Percentiles rank a stretch among this genome's conserved stretches.
These are phyloP conservation scores for Pecten maximus DNA, from an alignment of 2,888 invertebrate genomes.

Conservation along the genomic window DNA sequence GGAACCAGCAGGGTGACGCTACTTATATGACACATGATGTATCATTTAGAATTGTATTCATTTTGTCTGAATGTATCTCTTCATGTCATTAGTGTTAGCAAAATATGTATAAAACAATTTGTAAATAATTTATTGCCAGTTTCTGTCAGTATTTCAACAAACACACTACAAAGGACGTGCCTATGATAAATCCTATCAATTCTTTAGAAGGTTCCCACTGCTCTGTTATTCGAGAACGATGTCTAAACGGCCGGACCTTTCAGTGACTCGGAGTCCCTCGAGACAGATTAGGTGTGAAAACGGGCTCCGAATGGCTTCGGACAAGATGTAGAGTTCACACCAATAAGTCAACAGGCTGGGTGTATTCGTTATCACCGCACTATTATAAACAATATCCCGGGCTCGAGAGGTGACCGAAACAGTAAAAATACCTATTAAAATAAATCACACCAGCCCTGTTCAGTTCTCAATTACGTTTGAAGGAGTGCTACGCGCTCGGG, in stretches of 20 bases:
- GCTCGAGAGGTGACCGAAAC: conserved; percentile 4
- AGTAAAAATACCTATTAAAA: conserved; percentile 45
- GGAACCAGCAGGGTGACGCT: neutral
- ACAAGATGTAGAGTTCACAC: conserved; percentile 32
- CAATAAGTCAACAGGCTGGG: neutral
- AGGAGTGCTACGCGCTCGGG: conserved; percentile 44
- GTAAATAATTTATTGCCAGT: neutral
- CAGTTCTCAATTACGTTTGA: conserved; percentile 46
- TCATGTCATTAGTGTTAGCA: neutral
- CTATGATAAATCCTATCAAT: neutral
- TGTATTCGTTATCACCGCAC: conserved; percentile 1
- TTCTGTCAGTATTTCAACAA: conserved; percentile 7
- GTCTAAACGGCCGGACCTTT: neutral
- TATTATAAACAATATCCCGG: conserved; percentile 11
- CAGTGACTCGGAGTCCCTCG: neutral
- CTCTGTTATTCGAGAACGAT: conserved; percentile 7
- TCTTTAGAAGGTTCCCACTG: neutral
- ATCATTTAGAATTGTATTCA: neutral
- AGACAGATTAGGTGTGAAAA: conserved; percentile 31
- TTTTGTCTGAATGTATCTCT: neutral
- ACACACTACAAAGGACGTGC: neutral
- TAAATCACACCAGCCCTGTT: conserved; percentile 45
- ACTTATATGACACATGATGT: neutral
- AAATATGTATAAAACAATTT: conserved; percentile 13
- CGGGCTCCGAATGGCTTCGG: neutral